Evolutionary conservation across 2,113 vertebrate genomes (phyloP), one percentile per base, ranked within the genome.

Genomic region (Neolamprologus caudopunctatus): DNA sequence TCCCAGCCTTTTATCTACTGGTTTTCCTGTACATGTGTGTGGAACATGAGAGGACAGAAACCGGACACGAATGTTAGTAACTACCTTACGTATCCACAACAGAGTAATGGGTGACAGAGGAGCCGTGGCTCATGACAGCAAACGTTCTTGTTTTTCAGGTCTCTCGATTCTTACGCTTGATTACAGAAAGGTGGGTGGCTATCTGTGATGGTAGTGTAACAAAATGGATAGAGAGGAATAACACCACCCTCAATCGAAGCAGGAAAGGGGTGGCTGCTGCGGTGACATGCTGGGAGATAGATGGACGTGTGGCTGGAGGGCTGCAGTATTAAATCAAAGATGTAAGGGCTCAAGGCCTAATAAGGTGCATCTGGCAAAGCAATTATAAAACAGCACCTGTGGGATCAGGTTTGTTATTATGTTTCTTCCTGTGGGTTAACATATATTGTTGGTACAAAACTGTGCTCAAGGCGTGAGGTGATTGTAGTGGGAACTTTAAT

Each of bases 51-150:
- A 91, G 85, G 86, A 90, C 85, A 88, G 83, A 93, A 91, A 92
- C 35, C 37, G 45, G 85, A 88, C 47, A 31, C 87, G 87, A 93
- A 92, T 78, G 90, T 90, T 57, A 87, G 91, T 9, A 87, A 83
- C 85, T 93, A 80, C 81, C 83, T 86, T 50, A 83, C 90, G 93
- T 94, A 94, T 93, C 89, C 93, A 93, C 91, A 92, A 91, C 91
- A 92, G 86, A 92, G 87, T 81, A 85, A 31, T 45, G 82, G 82
- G 81, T 85, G 88, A 91, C 86, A 92, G 84, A 87, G 81, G 78
- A 84, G 88, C 71, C 19, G 84, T 89, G 90, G 83, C 89, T 93
- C 91, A 91, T n/a, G 75, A 84, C 88, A 91, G 87, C 89, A 93
- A 91, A 89, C 17, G 54, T 82, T 88, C 73, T 89, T 84, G 83